Base-by-base conservation (phyloP, 2,888 invertebrate genomes). In the Tortrix viridana region DNA sequence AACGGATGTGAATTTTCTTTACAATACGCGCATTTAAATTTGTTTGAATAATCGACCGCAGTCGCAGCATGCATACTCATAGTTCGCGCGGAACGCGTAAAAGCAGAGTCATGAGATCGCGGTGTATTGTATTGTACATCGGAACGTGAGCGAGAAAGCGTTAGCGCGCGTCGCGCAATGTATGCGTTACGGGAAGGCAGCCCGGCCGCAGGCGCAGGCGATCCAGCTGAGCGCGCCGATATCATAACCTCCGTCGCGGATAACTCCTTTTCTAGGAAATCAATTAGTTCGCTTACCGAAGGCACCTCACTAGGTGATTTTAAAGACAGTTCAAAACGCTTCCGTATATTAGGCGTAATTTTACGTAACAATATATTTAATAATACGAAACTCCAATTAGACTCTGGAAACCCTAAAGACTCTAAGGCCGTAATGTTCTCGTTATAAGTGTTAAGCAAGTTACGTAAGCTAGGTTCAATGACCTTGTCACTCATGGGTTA, bases 61-160 rank as follows among this genome's bases (percentile, higher is more conserved):
- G 57, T 57, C 37, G 57, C 41, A 38, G 57, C 57, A 46, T 57
- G 57, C 19, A 57, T 41, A 22, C 47, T 57, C 57, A 57, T 57
- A 32, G 38, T 37, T 12, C 38, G 57, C 38, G 57, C 18, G 20
- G 18, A 19, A 22, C 47, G 47, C 20, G 20, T 19, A 20, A 47
- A 20, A 14, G 38, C 20, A 2, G 53, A 3, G 16, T 53, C 38
- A 41, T 53, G 6, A 41, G 19, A 19, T 37, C 53, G 53, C 41
- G 53, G 53, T n/a, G 22, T 37, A 53, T 18, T 53, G 20, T 53
- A 53, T 14, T 43, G 53, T 18, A 14, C 22, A 16, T 53, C 38
- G 5, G 53, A 53, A 12, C 23, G 49, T 26, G 49, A 14, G 23
- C 49, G 49, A 14, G 49, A 26, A 26, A 26, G 26, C 4, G 26